These are phyloP conservation scores for roundworm (Caenorhabditis elegans) DNA, from an alignment of 1,140 invertebrate genomes.

Conservation along the genomic window DNA sequence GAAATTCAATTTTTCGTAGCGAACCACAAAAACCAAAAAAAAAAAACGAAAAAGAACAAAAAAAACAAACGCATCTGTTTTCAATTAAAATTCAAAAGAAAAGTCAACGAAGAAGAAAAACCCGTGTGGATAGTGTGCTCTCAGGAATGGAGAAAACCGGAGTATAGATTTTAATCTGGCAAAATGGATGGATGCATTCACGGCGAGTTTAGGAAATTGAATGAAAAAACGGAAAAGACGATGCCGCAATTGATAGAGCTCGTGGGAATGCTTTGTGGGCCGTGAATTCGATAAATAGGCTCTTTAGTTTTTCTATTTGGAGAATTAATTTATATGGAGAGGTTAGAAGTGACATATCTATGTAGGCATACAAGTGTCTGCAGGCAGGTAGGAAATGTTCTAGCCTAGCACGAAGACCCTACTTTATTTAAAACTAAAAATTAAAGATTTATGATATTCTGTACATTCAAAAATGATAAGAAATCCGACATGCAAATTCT, in stretches of 20 bases:
- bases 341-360: no score
- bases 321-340: no score
- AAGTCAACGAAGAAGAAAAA: not conserved
- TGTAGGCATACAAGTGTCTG: no score
- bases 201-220: not conserved
- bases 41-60: not conserved
- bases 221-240: constrained; percentile 6
- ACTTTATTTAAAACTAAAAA: no score
- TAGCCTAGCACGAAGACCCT: no score
- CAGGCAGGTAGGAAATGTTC: no score
- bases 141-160: not conserved
- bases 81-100: constrained; percentile 2
- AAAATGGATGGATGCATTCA: constrained; percentile 3
- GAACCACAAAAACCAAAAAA: not conserved
- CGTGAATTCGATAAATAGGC: no score
- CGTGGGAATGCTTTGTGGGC: not conserved
- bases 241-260: constrained; percentile 9
- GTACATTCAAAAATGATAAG: no score
- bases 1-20: no score
- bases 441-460: no score
- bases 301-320: no score
- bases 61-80: not conserved
- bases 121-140: not conserved
- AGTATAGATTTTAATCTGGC: constrained; percentile 27
- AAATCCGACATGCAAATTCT: no score